Evolutionary conservation across 2,888 invertebrate species (phyloP).

Genomic region (Cephus nigrinus): DNA sequence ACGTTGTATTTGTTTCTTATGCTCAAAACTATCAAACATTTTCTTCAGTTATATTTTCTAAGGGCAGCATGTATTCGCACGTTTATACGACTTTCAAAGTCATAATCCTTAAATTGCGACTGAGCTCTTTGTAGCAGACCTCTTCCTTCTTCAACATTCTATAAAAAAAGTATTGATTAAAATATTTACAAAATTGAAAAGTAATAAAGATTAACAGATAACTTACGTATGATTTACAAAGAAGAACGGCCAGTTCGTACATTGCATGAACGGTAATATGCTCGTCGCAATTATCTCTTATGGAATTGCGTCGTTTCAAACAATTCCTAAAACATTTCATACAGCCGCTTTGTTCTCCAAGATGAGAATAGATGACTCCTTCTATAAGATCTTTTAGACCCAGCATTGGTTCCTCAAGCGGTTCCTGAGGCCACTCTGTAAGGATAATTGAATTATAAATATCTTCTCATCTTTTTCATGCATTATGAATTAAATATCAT

Average conservation of each 20-base stretch:
- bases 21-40: background rate
- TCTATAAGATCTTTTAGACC: slow-evolving; percentile 69
- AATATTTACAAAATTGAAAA: background rate
- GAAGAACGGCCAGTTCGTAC: slow-evolving; percentile 71
- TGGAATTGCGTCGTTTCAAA: slow-evolving; percentile 44
- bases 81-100: slow-evolving; percentile 75
- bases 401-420: slow-evolving; percentile 68
- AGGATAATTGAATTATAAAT: slow-evolving; percentile 23
- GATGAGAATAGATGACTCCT: slow-evolving; percentile 68
- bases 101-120: slow-evolving; percentile 72
- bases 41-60: slow-evolving; percentile 45
- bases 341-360: slow-evolving; percentile 57
- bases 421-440: slow-evolving; percentile 57
- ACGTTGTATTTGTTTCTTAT: background rate
- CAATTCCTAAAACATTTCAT: slow-evolving; percentile 51
- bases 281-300: slow-evolving; percentile 47
- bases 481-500: background rate
- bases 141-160: slow-evolving; percentile 70
- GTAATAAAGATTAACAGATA: background rate
- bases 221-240: slow-evolving; percentile 52
- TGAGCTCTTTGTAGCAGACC: slow-evolving; percentile 67
- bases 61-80: slow-evolving; percentile 73
- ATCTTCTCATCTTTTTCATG: background rate
- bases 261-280: slow-evolving; percentile 75
- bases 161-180: slow-evolving; percentile 41